These are phyloP conservation scores for Chrosomus eos DNA, from an alignment of 2,797 vertebrate genomes.

Conservation along the genomic window DNA sequence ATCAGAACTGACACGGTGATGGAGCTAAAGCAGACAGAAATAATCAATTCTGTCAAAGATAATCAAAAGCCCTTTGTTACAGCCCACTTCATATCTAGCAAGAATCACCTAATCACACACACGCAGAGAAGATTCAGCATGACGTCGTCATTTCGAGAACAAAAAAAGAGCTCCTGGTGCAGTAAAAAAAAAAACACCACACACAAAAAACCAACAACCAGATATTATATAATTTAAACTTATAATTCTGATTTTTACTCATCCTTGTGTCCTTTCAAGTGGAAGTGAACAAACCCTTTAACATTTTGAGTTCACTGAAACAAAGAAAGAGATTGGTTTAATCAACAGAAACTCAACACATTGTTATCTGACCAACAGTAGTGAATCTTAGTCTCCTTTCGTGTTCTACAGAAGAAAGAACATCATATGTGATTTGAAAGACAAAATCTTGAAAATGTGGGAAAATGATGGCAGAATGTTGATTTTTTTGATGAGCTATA, in stretches of 20 bases:
- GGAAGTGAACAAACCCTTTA: neutral
- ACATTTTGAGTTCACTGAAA: neutral
- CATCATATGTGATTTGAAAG: neutral
- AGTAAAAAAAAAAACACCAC: neutral
- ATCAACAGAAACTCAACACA: neutral
- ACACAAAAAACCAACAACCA: neutral
- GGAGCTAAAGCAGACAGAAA: conserved; percentile 30
- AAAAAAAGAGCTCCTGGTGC: neutral
- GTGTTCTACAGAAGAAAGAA: neutral
- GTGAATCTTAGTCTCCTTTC: neutral
- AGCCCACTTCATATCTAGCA: conserved; percentile 10
- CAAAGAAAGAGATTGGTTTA: neutral
- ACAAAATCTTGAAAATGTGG: too few relatives aligned
- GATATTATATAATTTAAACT: neutral
- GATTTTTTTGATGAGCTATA: conserved; percentile 2
- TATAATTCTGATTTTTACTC: neutral
- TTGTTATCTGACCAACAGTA: neutral
- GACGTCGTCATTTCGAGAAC: neutral
- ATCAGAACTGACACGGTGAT: conserved; percentile 21
- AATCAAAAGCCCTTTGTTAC: conserved; percentile 32
- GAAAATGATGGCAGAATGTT: neutral
- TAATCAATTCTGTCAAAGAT: conserved; percentile 29
- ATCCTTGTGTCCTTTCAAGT: neutral
- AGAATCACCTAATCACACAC: conserved; percentile 20
- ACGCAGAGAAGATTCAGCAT: neutral